Evolutionary conservation across 2,797 vertebrate species (phyloP).

Genomic region (Enteromius thamalakanensis): DNA sequence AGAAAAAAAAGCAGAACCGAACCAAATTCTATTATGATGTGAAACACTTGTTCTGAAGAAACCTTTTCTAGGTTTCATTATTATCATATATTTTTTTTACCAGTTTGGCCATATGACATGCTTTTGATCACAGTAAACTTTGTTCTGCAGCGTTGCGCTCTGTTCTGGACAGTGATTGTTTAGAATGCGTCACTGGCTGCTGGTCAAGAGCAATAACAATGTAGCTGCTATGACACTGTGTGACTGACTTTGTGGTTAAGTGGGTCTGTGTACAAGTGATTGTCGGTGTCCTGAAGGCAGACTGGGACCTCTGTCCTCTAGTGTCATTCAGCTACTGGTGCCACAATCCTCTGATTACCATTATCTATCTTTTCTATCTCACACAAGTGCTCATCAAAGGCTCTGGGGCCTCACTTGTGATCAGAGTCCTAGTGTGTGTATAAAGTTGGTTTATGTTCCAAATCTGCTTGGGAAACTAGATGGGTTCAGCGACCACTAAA

Average conservation of each 20-base stretch:
- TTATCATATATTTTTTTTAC: background rate
- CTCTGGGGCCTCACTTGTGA: constrained; percentile 66
- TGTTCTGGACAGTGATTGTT: constrained; percentile 68
- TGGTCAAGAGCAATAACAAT: constrained; percentile 67
- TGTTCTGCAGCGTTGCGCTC: constrained; percentile 33
- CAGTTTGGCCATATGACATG: constrained; percentile 8
- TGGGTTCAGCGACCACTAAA: constrained; percentile 16
- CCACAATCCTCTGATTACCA: constrained; percentile 63
- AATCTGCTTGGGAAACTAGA: background rate
- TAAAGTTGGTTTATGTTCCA: background rate
- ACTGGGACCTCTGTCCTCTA: constrained; percentile 72
- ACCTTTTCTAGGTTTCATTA: background rate
- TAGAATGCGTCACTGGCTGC: constrained; percentile 63
- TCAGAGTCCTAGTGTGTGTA: constrained; percentile 48
- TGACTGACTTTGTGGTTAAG: constrained; percentile 50
- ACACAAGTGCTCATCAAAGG: constrained; percentile 46
- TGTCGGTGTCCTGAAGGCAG: constrained; percentile 57
- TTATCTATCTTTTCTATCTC: constrained; percentile 49
- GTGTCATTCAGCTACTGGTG: constrained; percentile 76
- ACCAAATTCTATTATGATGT: background rate
- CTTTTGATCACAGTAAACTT: constrained; percentile 20
- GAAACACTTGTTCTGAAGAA: background rate
- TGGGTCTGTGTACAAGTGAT: constrained; percentile 45
- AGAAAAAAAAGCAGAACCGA: background rate
- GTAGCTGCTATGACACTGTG: constrained; percentile 55